Percentiles rank a stretch among this genome's conserved stretches.
Evolutionary conservation across 2,888 invertebrate species (phyloP).

Genomic region (Drosophila buzzatii): DNA sequence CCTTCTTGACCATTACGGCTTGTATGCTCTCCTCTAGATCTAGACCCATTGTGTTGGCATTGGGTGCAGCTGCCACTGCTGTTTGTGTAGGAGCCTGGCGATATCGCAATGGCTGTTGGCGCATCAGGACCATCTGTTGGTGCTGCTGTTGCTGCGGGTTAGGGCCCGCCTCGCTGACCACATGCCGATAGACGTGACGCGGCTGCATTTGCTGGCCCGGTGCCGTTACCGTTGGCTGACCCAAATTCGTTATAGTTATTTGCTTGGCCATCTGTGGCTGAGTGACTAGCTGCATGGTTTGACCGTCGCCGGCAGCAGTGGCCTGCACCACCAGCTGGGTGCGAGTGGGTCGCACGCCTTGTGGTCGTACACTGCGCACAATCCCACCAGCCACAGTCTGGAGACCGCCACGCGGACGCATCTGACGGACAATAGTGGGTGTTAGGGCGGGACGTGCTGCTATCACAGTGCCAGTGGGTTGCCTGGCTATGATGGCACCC

Average conservation of each 20-base stretch:
- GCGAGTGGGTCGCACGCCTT: constrained; percentile 53
- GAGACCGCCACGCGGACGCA: constrained; percentile 52
- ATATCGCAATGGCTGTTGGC: constrained; percentile 54
- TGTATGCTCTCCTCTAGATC: constrained; percentile 85
- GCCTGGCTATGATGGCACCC: constrained; percentile 55
- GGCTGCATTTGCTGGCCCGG: constrained; percentile 61
- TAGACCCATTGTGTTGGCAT: constrained; percentile 56
- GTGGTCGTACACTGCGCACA: constrained; percentile 59
- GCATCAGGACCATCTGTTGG: constrained; percentile 64
- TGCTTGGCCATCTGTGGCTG: constrained; percentile 61
- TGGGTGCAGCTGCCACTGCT: constrained; percentile 33
- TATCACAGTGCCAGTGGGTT: constrained; percentile 54
- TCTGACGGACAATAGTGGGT: constrained; percentile 64
- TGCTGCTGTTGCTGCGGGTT: constrained; percentile 60
- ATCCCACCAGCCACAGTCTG: constrained; percentile 42
- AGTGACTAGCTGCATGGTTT: constrained; percentile 69
- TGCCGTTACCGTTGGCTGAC: constrained; percentile 50
- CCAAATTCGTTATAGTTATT: constrained; percentile 68
- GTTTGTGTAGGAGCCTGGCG: constrained; percentile 40
- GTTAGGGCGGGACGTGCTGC: constrained; percentile 57
- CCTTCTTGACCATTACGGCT: constrained; percentile 83
- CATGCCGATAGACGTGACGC: constrained; percentile 68
- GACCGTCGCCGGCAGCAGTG: constrained; percentile 47
- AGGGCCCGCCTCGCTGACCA: constrained; percentile 48
- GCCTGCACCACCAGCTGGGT: constrained; percentile 63